Evolutionary conservation across 2,888 invertebrate species (phyloP), one percentile per base, ranked within the genome.

Genomic region (Drosophila neonasuta): DNA sequence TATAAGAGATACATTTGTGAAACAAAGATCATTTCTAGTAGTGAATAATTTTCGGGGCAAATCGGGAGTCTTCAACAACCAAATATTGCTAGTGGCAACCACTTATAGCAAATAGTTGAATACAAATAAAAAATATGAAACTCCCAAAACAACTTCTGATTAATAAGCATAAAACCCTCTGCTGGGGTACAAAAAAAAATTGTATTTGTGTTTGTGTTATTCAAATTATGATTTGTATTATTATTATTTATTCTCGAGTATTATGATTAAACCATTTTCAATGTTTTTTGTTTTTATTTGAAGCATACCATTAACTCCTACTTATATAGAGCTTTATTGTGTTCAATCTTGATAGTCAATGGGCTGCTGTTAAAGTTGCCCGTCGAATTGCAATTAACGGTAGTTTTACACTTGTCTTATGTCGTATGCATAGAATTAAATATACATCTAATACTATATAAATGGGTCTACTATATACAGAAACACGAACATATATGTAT

Each of bases 281-380:
- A 15, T 29, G 20, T 34, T 30, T 44, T 34, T 45, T 24, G 6
- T 15, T 42, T 36, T 54, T 44, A 44, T 36, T 36, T n/a, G n/a
- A 6, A 66, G 55, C 70, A 62, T 61, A 62, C n/a, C 24, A 64
- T 51, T 39, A 68, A 62, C 54, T 36, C 55, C 62, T 71, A 24
- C 24, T 24, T 24, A 67, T 65, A 74, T 79, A 79, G 87, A 80
- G 80, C 80, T 80, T 80, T 80, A 84, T 86, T 86, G 80, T 86
- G 80, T 80, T 80, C 80, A 80, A 74, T 54, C 66, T 77, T 68
- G 59, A 71, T 77, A 77, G 70, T 67, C 66, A 49, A 17, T 51
- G 51, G 66, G 67, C 45, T 42, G 30, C 29, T 30, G 24, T 20
- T 32, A 39, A 32, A 10, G 42, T 39, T 49, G 67, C 57, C 60